Conservation (phyloP, 1,140 invertebrate species). For the Polypedilum pembai region DNA sequence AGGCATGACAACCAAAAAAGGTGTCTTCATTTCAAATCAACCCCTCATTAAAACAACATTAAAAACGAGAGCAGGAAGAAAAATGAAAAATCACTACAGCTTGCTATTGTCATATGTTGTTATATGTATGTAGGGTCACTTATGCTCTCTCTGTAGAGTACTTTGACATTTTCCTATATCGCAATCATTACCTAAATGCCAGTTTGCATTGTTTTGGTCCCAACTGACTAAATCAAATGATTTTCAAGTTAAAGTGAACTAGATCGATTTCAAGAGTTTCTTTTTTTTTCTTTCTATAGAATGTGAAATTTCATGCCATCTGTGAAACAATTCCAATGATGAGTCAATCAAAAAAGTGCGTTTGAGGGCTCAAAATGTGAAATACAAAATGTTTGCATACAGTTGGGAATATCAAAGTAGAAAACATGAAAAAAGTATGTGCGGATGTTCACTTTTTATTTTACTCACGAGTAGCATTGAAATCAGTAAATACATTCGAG, state of each 20-base stretch:
- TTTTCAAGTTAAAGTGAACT: neutral
- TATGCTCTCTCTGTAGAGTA: neutral
- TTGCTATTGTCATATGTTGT: neutral
- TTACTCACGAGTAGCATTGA: neutral
- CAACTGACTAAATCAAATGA: neutral
- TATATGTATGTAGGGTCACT: neutral
- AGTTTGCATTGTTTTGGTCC: neutral
- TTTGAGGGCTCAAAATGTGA: neutral
- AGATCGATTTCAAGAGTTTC: slow-evolving; percentile 6
- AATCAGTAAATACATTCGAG: neutral
- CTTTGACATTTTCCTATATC: neutral
- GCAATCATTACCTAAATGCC: neutral
- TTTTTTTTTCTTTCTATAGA: neutral
- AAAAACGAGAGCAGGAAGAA: neutral
- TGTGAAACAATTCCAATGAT: slow-evolving; percentile 26
- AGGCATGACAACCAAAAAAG: neutral
- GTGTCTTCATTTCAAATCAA: neutral
- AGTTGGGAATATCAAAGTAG: slow-evolving; percentile 1
- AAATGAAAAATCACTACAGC: too few species aligned
- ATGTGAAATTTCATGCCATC: slow-evolving; percentile 24
- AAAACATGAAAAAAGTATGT: slow-evolving; percentile 24
- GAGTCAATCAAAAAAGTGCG: slow-evolving; percentile 25
- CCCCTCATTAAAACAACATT: slow-evolving; percentile 22
- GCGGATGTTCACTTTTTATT: neutral
- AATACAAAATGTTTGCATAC: slow-evolving; percentile 22